Evolutionary conservation across 2,888 invertebrate genomes (phyloP), one percentile per base, ranked within the genome.

Genomic region (Abscondita cerata): DNA sequence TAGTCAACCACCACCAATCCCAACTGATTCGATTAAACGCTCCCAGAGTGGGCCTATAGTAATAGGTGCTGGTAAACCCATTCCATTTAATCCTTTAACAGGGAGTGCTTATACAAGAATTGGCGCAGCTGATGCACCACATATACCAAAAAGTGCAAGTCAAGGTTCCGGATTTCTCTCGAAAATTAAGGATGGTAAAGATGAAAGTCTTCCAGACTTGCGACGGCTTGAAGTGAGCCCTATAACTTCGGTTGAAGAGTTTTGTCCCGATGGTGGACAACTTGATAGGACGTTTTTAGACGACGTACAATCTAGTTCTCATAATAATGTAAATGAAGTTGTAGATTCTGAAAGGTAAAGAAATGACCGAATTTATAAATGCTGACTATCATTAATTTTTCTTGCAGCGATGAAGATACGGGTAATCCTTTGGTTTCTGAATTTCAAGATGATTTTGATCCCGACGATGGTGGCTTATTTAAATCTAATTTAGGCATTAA

Each of bases 361-460:
- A 38, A 2, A 13, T 40, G 16, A 0, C 34, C 25, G 15, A 33
- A 19, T 13, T 2, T 36, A 2, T 9, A 36, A 5, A 6, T 36
- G 12, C 3, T n/a, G 12, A 5, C 4, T 2, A 36, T 36, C 2
- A 36, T 2, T 36, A 9, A 5, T 36, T 46, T 52, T 16, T 31
- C 31, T 56, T 61, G 11, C 59, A 90, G 90, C 73, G 92, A 92
- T 61, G 87, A 86, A 25, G 90, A 89, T 66, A 83, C 85, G 33
- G 87, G 85, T 5, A 93, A 93, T 82, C 93, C 93, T 18, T 82
- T 91, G 74, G 93, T 96, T 0, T 90, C 92, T 19, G 89, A 90
- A 51, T 90, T 91, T 68, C 91, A 92, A 79, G 95, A 95, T 75
- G 95, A 95, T 75, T 81, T 94, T 44, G 90, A 90, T 71, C 90